Evolutionary conservation across 2,888 invertebrate species (phyloP).

Genomic region (Nomada lathburiana): DNA sequence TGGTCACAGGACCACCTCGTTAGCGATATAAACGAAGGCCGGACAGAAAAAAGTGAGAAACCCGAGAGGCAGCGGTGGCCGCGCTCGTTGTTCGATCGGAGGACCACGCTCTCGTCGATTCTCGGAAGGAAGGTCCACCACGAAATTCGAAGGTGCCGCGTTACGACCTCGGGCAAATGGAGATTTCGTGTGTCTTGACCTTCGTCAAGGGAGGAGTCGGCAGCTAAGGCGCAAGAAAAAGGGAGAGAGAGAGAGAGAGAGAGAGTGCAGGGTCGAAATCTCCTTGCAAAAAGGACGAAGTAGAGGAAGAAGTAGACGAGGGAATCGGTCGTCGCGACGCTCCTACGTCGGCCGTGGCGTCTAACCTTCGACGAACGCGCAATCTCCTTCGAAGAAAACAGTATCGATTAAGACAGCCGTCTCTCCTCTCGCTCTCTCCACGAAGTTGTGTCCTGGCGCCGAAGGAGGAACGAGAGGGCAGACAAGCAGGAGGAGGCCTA

Average conservation of each 20-base stretch:
- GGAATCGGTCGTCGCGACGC: constrained; percentile 52
- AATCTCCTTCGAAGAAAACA: constrained; percentile 75
- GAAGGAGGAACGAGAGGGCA: constrained; percentile 27
- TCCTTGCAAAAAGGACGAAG: constrained; percentile 48
- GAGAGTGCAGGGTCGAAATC: constrained; percentile 16
- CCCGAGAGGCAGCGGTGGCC: constrained; percentile 55
- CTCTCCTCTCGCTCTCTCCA: constrained; percentile 29
- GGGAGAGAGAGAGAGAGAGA: background rate
- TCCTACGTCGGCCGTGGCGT: constrained; percentile 46
- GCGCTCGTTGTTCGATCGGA: constrained; percentile 64
- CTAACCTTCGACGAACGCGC: constrained; percentile 70
- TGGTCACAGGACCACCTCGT: constrained; percentile 68
- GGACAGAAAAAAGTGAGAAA: constrained; percentile 70
- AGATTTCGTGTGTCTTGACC: constrained; percentile 79
- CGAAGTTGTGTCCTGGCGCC: constrained; percentile 21
- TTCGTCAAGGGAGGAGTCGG: constrained; percentile 81
- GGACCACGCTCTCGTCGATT: constrained; percentile 60
- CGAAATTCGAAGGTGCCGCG: constrained; percentile 72
- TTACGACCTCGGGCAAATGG: constrained; percentile 72
- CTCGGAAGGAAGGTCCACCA: constrained; percentile 66
- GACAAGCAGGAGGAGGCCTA: constrained; percentile 6
- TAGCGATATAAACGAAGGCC: constrained; percentile 68
- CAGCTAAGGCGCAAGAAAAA: constrained; percentile 36
- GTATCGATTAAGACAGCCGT: constrained; percentile 73
- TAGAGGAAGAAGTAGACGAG: constrained; percentile 22